Base-by-base conservation (phyloP, 2,888 invertebrate genomes). In the Caprella mutica region DNA sequence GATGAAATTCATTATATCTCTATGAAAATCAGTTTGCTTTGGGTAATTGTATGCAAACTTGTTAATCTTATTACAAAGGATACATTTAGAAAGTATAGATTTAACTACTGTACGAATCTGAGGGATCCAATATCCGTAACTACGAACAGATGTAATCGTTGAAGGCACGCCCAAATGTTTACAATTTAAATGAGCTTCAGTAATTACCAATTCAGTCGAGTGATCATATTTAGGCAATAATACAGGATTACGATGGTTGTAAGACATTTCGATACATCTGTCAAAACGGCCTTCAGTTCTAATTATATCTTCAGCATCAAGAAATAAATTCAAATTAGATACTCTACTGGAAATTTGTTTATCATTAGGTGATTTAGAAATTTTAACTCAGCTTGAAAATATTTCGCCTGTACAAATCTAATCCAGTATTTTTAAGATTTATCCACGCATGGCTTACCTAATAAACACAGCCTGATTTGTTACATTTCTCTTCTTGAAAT, bases 71-170 rank as follows among this genome's bases (percentile, higher is more conserved):
- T 6, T 33, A 27, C 55, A 55, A 8, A 48, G 19, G 24, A 48
- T n/a, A 12, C 55, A 55, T 43, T 2, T 48, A 3, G 8, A 23
- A 2, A 48, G 14, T 14, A 48, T 26, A 2, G 21, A 12, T 17
- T 48, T 48, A 33, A 55, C 50, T 5, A 17, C 14, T 3, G 27
- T 33, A 12, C 55, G 17, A 8, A 38, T 38, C 12, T 21, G 24
- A 2, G 48, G 39, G 14, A 55, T 24, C 55, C 55, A 55, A 17
- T 12, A 48, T 3, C 55, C 55, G 2, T 30, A 12, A 14, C 17
- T 17, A 3, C 55, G 55, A 4, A 55, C 17, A 19, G 19, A 14
- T 24, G 26, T 55, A 2, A 48, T 23, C 3, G 55, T 48, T 19
- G 48, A 26, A 19, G 21, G 9, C 9, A 55, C 19, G 2, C 48